Evolutionary conservation across 1,140 invertebrate species (phyloP), one percentile per base, ranked within the genome.

Genomic region (Heliconius nattereri): DNA sequence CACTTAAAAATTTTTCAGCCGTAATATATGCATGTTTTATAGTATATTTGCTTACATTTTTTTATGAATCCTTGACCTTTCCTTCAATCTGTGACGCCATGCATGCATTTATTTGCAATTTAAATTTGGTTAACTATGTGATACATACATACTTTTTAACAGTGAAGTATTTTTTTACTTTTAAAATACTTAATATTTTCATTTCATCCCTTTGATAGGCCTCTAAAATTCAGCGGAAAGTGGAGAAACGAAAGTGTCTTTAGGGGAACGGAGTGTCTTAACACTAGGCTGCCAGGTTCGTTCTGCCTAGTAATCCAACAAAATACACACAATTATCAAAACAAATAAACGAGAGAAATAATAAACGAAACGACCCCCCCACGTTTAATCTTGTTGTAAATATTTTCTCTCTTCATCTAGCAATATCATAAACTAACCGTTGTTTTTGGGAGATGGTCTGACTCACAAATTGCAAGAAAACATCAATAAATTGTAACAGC

Each of bases 381-480:
- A 29, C 2, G 26, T 13, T 66, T 26, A 16, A 29, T 66, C 45
- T 35, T 29, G 52, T 29, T 45, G 60, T 60, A 71, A 70, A 71
- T 79, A 79, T 74, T 66, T 79, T 32, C 60, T 73, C 73, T 60
- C 71, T 71, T 75, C 40, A 71, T 73, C 78, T 11, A 20, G 29
- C 29, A 35, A 71, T 75, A 76, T 72, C 74, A 73, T 82, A 82
- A 79, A 82, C 73, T 72, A 78, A 78, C 52, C 52, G 76, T 66
- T 66, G 23, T 66, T 23, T 60, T 60, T 16, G 60, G 74, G 70
- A 23, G 78, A 66, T 13, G 49, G 73, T 76, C 40, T 29, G 29
- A 83, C 45, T 77, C 82, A 75, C 82, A 83, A 83, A 83, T 83
- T 78, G 76, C 66, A 78, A 73, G 76, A 77, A 79, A 81, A 79